Percentiles rank a stretch among this genome's conserved stretches.
Conservation (phyloP, 35 echinoderm and acorn worm genomes). For the Strongylocentrotus purpuratus region DNA sequence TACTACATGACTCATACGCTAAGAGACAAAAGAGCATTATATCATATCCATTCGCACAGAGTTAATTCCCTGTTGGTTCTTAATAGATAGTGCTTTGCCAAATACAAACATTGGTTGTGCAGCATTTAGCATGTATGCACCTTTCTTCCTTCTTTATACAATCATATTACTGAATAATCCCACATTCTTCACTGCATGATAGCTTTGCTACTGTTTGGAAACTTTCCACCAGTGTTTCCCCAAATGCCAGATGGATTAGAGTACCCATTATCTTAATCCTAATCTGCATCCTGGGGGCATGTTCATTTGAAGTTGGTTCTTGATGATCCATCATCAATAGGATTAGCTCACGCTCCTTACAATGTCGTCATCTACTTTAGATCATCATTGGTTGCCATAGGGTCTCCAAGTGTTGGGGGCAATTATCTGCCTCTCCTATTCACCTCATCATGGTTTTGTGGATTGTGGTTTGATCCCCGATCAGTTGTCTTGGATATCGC, state of each 20-base stretch:
- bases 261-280: neutral
- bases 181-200: neutral
- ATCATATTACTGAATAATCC: too few relatives aligned
- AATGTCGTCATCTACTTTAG: neutral
- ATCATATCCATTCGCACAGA: too few relatives aligned
- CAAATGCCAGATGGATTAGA: neutral
- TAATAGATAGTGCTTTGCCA: too few relatives aligned
- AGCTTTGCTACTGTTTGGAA: neutral
- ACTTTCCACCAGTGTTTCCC: neutral
- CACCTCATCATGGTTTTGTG: neutral
- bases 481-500: neutral
- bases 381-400: neutral
- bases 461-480: neutral
- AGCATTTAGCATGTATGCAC: too few relatives aligned
- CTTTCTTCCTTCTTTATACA: too few relatives aligned
- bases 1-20: too few relatives aligned
- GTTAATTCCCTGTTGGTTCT: too few relatives aligned
- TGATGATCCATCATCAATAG: conserved; percentile 3
- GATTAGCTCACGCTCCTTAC: neutral
- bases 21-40: too few relatives aligned
- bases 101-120: too few relatives aligned
- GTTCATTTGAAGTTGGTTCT: neutral
- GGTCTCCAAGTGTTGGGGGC: neutral
- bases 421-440: neutral
- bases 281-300: neutral